Evolutionary conservation across 2,113 vertebrate species (phyloP).

Genomic region (Chionomys nivalis): DNA sequence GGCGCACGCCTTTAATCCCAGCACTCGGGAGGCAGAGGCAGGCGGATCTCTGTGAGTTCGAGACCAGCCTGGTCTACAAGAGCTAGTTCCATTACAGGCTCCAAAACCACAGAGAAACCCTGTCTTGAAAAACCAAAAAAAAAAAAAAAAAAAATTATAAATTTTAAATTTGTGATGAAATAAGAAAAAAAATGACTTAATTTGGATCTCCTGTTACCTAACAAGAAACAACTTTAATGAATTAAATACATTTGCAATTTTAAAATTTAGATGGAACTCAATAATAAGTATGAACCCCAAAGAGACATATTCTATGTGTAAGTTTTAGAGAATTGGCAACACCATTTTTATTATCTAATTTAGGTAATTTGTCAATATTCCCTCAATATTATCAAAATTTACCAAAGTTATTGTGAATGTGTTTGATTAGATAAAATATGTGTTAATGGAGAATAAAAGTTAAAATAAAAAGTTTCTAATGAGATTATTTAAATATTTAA

Average conservation of each 20-base stretch:
- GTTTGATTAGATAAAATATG: neutral
- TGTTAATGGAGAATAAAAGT: neutral
- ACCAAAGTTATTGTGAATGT: neutral
- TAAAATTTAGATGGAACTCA: conserved; percentile 34
- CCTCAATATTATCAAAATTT: conserved; percentile 11
- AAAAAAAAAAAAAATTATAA: neutral
- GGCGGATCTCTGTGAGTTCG: no score
- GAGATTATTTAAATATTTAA: neutral
- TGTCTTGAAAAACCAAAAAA: no score
- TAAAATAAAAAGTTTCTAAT: neutral
- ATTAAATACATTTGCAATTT: conserved; percentile 11
- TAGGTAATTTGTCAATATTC: neutral
- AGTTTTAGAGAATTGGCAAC: conserved; percentile 27
- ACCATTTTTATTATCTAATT: conserved; percentile 39
- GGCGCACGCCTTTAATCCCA: no score
- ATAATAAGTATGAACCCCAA: neutral
- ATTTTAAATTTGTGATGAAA: neutral
- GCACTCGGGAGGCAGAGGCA: no score
- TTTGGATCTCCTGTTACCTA: conserved; percentile 23
- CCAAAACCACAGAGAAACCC: no score
- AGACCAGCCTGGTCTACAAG: no score
- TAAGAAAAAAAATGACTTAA: neutral
- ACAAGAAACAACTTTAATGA: neutral
- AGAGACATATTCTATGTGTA: conserved; percentile 56
- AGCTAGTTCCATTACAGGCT: no score